These are phyloP conservation scores for Oncorhynchus clarkii DNA, from an alignment of 2,113 vertebrate species.

Conservation along the genomic window DNA sequence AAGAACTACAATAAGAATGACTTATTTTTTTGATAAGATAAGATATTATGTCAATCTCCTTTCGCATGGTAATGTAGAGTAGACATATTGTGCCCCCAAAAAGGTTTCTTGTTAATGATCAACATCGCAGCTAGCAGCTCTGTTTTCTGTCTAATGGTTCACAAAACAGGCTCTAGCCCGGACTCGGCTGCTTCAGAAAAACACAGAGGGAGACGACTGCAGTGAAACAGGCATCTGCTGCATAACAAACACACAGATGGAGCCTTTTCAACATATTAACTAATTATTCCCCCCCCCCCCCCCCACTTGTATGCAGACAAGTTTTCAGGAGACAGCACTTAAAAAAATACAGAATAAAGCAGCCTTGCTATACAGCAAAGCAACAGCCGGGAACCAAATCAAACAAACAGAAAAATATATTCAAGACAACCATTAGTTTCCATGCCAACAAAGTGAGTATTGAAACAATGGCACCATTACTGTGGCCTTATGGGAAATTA, in stretches of 20 bases:
- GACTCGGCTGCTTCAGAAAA: too few species aligned
- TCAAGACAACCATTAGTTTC: slow-evolving; percentile 28
- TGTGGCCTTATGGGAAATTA: slow-evolving; percentile 37
- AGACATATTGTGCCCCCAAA: too few species aligned
- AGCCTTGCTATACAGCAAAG: background rate
- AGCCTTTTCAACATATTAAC: background rate
- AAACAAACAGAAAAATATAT: slow-evolving; percentile 19
- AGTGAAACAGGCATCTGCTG: background rate
- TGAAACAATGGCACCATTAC: slow-evolving; percentile 37
- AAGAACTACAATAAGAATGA: too few species aligned
- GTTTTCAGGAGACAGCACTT: background rate
- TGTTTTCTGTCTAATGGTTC: background rate
- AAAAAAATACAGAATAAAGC: background rate
- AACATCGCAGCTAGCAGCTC: background rate
- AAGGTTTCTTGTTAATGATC: background rate
- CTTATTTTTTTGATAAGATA: too few species aligned
- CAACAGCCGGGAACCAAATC: slow-evolving; percentile 18
- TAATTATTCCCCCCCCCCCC: background rate
- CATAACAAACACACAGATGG: background rate
- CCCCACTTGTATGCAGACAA: too few species aligned
- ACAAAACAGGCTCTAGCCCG: background rate
- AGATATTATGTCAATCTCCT: too few species aligned
- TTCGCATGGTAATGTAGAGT: too few species aligned
- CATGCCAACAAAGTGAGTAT: slow-evolving; percentile 48
- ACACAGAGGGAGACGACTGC: background rate